These are phyloP conservation scores for Protaetia brevitarsis DNA, from an alignment of 1,140 invertebrate species.

Conservation along the genomic window DNA sequence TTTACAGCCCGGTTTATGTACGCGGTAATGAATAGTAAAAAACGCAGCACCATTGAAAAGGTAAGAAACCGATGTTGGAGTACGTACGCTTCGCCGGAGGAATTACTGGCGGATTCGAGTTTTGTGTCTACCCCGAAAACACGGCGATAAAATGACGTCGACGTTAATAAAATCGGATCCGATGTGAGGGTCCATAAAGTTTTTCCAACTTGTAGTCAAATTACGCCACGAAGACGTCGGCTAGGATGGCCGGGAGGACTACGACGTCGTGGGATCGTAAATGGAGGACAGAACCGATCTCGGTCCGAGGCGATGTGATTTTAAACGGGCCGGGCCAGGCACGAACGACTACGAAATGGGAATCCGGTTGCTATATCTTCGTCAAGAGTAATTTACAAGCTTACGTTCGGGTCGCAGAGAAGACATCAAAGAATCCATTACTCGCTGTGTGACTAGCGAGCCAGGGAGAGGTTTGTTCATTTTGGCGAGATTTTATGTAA, in stretches of 20 bases:
- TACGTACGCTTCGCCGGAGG: not conserved
- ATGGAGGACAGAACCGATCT: not conserved
- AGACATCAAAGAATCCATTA: slow-evolving; percentile 4
- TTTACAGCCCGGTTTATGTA: not conserved
- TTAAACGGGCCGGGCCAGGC: not conserved
- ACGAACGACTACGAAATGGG: not conserved
- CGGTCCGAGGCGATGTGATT: slow-evolving; percentile 5
- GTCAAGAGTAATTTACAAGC: slow-evolving; percentile 13
- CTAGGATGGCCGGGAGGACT: not conserved
- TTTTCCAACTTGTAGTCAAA: slow-evolving; percentile 15
- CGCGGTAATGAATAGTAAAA: slow-evolving; percentile 7
- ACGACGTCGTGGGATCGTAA: not conserved
- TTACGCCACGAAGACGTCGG: not conserved
- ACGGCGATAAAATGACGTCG: slow-evolving; percentile 3
- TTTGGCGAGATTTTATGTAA: not conserved
- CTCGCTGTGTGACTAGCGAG: not conserved
- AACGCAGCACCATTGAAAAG: not conserved
- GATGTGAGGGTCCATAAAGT: slow-evolving; percentile 1
- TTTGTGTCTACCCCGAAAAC: not conserved
- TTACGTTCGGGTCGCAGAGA: not conserved
- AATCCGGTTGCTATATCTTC: slow-evolving; percentile 1
- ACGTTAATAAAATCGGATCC: slow-evolving; percentile 10
- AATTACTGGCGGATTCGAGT: not conserved
- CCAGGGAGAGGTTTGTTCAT: not conserved
- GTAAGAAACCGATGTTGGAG: not conserved